Base-by-base conservation (phyloP, 2,888 invertebrate species). In the Drosophila monieri region DNA sequence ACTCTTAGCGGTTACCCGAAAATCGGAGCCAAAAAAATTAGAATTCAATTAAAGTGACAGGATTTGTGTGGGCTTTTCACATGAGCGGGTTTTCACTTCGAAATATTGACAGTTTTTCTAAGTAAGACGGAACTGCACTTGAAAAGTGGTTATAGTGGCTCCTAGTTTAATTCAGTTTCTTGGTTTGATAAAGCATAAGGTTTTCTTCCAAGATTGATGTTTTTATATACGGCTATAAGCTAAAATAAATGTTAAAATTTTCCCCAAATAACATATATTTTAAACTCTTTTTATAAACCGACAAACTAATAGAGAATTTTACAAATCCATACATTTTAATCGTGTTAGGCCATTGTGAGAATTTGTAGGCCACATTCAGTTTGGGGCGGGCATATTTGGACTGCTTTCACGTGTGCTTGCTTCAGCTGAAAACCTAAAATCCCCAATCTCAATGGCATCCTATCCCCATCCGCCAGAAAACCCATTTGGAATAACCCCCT, bases 321-420 rank as follows among this genome's bases (percentile, higher is more conserved):
- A 77, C 59, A 77, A 80, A 23, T 83, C 77, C 83, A 83, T 80
- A 37, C 67, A 61, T 64, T 78, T 77, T 73, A 47, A 52, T 47
- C 2, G 9, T 14, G 18, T 60, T 44, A 65, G 48, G 54, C 56
- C 47, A 68, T 48, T 62, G 73, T 61, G 32, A 59, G 48, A 58
- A 35, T 60, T 51, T 59, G 67, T 46, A 27, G 53, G 46, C 46
- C 32, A 27, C 25, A 48, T 35, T 55, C 44, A 30, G 23, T 51
- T 48, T 39, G 46, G 46, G 9, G 1, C 21, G 30, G 35, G 6
- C 18, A 64, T 59, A 43, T 58, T 67, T 60, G 46, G 23, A 3
- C 57, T 68, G 68, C 60, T 72, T 76, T 71, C 74, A 67, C 70
- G 71, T 80, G 77, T 71, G 78, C 70, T 77, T 67, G 60, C 70